phyloP scores from a whole-genome alignment of 2,113 vertebrate species.

The Hemibagrus wyckioides region DNA sequence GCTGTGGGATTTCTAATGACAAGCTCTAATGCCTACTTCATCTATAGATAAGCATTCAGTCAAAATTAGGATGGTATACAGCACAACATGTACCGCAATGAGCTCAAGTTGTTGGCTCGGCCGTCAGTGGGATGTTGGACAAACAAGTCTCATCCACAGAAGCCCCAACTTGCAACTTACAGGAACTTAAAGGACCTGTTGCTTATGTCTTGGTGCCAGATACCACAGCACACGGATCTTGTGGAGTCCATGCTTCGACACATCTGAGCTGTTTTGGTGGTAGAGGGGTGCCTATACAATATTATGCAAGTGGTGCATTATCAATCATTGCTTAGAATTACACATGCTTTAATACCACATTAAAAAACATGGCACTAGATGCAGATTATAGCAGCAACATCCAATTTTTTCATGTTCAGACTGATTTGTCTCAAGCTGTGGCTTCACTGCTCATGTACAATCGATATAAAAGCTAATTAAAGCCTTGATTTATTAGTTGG shows the following conservation, averaged over 20 bases:
- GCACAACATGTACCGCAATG: not conserved
- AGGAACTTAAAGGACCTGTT: too few relatives aligned
- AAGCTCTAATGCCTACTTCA: not conserved
- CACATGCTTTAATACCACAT: not conserved
- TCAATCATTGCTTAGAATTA: not conserved
- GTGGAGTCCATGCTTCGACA: too few relatives aligned
- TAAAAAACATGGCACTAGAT: not conserved
- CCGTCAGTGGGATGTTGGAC: too few relatives aligned
- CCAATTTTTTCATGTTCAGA: not conserved
- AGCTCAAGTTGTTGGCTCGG: too few relatives aligned
- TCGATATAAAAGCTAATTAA: not conserved
- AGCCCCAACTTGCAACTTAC: too few relatives aligned
- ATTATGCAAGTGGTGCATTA: not conserved
- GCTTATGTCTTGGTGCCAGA: too few relatives aligned
- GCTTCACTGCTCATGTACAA: not conserved
- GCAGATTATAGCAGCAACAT: not conserved
- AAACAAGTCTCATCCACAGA: too few relatives aligned
- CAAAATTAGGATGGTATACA: not conserved
- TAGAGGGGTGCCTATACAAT: not conserved
- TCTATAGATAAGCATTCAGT: not conserved
- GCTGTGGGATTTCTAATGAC: not conserved
- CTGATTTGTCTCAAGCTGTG: not conserved
- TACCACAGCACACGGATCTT: too few relatives aligned
- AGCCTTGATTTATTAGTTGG: not conserved
- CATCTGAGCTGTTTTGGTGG: too few relatives aligned